Evolutionary conservation across 2,888 invertebrate genomes (phyloP).

Genomic region (Brachyptera risi): DNA sequence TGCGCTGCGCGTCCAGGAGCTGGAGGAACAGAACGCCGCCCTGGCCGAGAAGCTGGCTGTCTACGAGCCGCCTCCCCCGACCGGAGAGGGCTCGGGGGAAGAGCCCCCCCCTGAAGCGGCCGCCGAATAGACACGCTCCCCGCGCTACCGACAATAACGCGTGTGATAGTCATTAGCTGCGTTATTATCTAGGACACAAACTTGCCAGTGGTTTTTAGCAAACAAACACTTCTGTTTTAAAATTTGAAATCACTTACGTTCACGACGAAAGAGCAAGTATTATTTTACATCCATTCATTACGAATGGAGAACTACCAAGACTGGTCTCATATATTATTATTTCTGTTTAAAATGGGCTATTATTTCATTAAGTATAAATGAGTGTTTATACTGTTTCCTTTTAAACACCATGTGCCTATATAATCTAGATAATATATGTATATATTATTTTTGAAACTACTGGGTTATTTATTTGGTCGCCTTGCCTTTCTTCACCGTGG

Average conservation of each 20-base stretch:
- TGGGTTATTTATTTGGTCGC: not conserved
- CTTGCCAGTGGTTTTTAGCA: too few species aligned
- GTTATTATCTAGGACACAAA: not conserved
- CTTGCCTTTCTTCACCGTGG: too few species aligned
- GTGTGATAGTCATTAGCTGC: too few species aligned
- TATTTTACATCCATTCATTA: too few species aligned
- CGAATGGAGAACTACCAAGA: too few species aligned
- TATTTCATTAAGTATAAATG: too few species aligned
- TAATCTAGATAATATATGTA: slow-evolving; percentile 12
- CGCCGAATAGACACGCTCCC: not conserved
- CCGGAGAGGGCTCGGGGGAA: not conserved
- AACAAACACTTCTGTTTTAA: too few species aligned
- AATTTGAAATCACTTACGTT: too few species aligned
- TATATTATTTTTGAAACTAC: slow-evolving; percentile 11
- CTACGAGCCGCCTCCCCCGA: not conserved
- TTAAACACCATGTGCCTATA: slow-evolving; percentile 15
- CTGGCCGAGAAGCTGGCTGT: not conserved
- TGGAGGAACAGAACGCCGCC: slow-evolving; percentile 54
- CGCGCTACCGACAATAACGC: too few species aligned
- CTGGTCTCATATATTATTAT: too few species aligned
- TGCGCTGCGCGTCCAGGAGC: slow-evolving; percentile 54
- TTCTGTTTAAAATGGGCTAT: too few species aligned
- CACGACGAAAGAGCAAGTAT: too few species aligned
- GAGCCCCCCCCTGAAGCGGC: slow-evolving; percentile 5
- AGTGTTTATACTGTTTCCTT: slow-evolving; percentile 12